Percentiles rank a stretch among this genome's conserved stretches.
phyloP scores from a whole-genome alignment of 2,113 vertebrate genomes.

The Aptenodytes patagonicus region DNA sequence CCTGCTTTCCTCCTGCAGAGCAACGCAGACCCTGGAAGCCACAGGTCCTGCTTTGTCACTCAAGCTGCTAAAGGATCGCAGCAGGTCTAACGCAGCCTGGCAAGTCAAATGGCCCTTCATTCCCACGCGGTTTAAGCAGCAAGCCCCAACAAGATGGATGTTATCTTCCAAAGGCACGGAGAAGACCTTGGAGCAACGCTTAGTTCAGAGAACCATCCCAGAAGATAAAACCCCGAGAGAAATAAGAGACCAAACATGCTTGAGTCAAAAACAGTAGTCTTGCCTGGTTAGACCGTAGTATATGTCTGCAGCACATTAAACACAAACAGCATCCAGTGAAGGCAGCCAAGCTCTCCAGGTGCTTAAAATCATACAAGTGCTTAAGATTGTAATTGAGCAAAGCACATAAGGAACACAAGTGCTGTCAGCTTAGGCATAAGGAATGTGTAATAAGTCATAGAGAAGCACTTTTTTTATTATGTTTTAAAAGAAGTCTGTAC shows the following conservation, averaged over 20 bases:
- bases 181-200: not conserved
- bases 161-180: conserved; percentile 25
- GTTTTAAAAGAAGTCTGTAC: not conserved
- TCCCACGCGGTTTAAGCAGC: not conserved
- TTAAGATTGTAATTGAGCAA: not conserved
- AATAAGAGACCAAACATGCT: not conserved
- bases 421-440: not conserved
- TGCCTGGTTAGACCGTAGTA: not conserved
- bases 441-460: not conserved
- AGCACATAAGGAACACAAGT: not conserved
- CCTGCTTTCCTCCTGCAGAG: not conserved
- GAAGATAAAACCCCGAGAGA: not conserved
- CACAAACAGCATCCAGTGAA: not conserved
- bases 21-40: not conserved
- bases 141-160: conserved; percentile 7
- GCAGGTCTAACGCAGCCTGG: not conserved
- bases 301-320: not conserved
- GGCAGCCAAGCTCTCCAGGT: not conserved
- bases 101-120: not conserved
- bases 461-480: not conserved
- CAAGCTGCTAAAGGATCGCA: not conserved
- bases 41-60: not conserved
- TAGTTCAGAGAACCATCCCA: not conserved
- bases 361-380: not conserved
- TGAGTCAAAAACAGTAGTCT: not conserved